A percentile compares a stretch with the other conserved stretches of the same genome.
Evolutionary conservation across 92 coral and sea anemone species (phyloP).

Genomic region (Porites cylindrica): DNA sequence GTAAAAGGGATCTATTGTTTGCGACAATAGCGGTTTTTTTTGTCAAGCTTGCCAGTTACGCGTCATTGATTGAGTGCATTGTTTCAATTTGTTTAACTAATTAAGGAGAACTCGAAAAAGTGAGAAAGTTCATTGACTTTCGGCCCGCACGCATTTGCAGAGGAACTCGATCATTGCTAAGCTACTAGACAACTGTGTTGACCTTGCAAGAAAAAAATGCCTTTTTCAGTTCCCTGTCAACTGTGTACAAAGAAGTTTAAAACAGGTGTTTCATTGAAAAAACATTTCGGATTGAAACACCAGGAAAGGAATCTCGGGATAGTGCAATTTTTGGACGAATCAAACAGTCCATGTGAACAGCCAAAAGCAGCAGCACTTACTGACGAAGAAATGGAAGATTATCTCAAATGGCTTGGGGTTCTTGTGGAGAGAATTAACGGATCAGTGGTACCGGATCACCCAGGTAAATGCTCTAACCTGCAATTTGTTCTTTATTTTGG

Average conservation of each 20-base stretch:
- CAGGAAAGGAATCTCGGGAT: background rate
- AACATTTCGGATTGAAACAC: background rate
- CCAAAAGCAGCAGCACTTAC: background rate
- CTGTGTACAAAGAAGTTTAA: constrained; percentile 8
- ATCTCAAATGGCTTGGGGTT: background rate
- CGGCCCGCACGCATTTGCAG: background rate
- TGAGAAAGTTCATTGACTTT: background rate
- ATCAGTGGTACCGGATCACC: constrained; percentile 1
- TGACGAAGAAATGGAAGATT: background rate
- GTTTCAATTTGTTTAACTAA: too few species aligned
- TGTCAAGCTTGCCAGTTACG: too few species aligned
- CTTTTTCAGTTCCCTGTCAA: background rate
- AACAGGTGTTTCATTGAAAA: background rate
- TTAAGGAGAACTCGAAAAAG: too few species aligned
- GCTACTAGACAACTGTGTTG: too few species aligned
- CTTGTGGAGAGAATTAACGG: background rate
- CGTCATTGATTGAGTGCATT: too few species aligned
- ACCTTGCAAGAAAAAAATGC: background rate
- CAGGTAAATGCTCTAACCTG: background rate
- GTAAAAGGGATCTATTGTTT: too few species aligned
- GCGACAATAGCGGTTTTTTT: too few species aligned
- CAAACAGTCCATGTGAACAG: background rate
- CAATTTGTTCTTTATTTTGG: too few species aligned
- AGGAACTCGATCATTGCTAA: background rate
- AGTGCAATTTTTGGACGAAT: background rate